Evolutionary conservation across 2,113 vertebrate species (phyloP).

Genomic region (Atractosteus spatula): DNA sequence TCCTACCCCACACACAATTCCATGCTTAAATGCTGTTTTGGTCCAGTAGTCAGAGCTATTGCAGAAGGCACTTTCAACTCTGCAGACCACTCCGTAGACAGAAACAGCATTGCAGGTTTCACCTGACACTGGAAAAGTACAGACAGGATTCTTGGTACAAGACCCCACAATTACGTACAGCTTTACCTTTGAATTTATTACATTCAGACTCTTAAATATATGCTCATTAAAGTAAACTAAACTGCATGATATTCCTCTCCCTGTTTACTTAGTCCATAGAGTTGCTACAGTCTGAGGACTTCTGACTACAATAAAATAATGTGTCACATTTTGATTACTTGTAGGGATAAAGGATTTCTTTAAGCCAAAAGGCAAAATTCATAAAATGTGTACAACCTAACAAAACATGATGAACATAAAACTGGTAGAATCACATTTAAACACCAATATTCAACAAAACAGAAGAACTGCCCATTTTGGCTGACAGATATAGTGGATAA

Average conservation of each 20-base stretch:
- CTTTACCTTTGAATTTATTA: slow-evolving; percentile 46
- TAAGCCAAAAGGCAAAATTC: not conserved
- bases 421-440: too few relatives aligned
- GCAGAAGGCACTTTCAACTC: slow-evolving; percentile 73
- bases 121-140: slow-evolving; percentile 38
- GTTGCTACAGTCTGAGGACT: not conserved
- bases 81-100: slow-evolving; percentile 43
- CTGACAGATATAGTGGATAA: too few relatives aligned
- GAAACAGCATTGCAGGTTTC: slow-evolving; percentile 50
- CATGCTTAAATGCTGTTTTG: slow-evolving; percentile 51
- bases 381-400: not conserved
- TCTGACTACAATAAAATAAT: not conserved
- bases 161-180: slow-evolving; percentile 41
- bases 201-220: slow-evolving; percentile 66
- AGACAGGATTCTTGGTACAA: slow-evolving; percentile 22
- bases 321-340: not conserved
- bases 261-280: not conserved
- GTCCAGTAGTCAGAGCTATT: slow-evolving; percentile 57
- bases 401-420: too few relatives aligned
- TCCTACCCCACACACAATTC: slow-evolving; percentile 22
- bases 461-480: too few relatives aligned
- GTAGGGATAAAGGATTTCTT: not conserved
- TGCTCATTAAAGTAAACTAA: slow-evolving; percentile 30
- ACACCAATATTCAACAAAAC: too few relatives aligned
- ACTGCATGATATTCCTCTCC: not conserved